phyloP scores from a whole-genome alignment of 2,113 vertebrate genomes.

The Larimichthys crocea region DNA sequence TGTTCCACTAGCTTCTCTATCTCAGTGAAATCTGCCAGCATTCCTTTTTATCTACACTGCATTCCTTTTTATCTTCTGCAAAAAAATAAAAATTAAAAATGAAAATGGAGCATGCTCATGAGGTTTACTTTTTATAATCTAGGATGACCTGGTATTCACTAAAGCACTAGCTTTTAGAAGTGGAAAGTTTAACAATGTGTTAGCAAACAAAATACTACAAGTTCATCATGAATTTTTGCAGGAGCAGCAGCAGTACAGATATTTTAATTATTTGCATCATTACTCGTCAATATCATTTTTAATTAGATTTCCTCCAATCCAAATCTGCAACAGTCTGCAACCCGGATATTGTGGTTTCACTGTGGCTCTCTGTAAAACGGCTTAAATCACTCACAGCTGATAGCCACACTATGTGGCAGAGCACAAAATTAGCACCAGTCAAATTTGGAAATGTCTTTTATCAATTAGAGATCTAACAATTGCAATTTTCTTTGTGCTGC shows the following conservation, averaged over 20 bases:
- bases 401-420: not conserved
- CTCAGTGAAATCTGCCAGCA: not conserved
- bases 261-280: not conserved
- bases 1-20: not conserved
- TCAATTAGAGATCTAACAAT: no score
- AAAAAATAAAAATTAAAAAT: no score
- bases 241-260: not conserved
- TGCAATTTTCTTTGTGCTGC: no score
- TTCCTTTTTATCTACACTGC: not conserved
- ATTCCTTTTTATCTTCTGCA: not conserved
- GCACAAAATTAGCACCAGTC: no score
- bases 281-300: not conserved
- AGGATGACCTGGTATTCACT: not conserved
- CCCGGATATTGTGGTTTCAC: not conserved
- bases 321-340: not conserved
- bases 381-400: conserved; percentile 1
- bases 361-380: not conserved
- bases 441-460: not conserved
- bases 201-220: not conserved
- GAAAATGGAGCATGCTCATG: not conserved
- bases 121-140: not conserved
- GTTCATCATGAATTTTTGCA: not conserved
- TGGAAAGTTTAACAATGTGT: not conserved
- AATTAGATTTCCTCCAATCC: not conserved
- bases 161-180: not conserved